Evolutionary conservation across 2,797 vertebrate species (phyloP).

Genomic region (Enteromius argenteus): DNA sequence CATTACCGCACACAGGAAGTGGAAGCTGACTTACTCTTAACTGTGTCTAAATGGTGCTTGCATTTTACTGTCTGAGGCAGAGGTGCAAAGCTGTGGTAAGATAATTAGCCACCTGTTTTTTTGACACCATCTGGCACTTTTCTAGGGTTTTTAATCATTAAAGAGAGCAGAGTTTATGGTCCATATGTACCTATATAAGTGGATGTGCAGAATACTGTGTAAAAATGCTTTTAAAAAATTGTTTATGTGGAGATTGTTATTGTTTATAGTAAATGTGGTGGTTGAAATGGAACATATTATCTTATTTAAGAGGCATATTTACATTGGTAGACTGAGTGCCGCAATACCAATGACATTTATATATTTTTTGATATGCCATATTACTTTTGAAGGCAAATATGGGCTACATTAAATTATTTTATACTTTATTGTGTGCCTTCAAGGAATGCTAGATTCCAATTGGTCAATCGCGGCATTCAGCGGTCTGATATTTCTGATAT

Average conservation of each 20-base stretch:
- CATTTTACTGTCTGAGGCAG: conserved; percentile 54
- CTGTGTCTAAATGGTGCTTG: conserved; percentile 54
- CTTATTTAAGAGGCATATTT: neutral
- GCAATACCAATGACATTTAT: neutral
- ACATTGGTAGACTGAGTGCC: neutral
- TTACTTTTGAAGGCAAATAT: too few relatives aligned
- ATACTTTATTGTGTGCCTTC: too few relatives aligned
- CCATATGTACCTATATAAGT: conserved; percentile 39
- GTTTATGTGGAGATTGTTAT: conserved; percentile 22
- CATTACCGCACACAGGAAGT: conserved; percentile 71
- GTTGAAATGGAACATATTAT: conserved; percentile 5
- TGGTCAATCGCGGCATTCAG: too few relatives aligned
- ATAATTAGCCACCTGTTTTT: conserved; percentile 64
- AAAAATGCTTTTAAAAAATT: neutral
- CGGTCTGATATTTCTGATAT: neutral
- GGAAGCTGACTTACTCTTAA: conserved; percentile 51
- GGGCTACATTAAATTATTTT: too few relatives aligned
- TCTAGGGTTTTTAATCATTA: conserved; percentile 55
- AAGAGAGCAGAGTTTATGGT: conserved; percentile 41
- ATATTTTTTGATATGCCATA: too few relatives aligned
- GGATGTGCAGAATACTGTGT: neutral
- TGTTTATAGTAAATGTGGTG: conserved; percentile 28
- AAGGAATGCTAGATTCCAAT: too few relatives aligned
- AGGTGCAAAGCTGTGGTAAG: conserved; percentile 65
- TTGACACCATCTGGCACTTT: conserved; percentile 65